These are phyloP conservation scores for Syngnathus acus DNA, from an alignment of 2,797 vertebrate genomes.

Conservation along the genomic window DNA sequence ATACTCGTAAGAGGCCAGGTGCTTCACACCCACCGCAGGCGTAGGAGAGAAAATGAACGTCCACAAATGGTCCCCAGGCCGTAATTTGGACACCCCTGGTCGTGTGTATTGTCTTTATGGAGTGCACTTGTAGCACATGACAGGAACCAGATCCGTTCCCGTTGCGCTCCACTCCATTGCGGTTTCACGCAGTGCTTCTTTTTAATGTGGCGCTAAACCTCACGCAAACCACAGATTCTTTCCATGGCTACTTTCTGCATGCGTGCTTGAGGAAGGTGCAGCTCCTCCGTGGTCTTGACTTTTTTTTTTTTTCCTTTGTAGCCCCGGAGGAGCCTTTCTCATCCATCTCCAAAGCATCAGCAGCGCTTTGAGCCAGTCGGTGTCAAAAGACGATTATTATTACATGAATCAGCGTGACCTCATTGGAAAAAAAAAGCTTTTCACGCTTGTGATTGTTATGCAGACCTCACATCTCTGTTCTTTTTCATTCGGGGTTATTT, in stretches of 20 bases:
- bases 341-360: not conserved
- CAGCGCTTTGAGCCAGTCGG: not conserved
- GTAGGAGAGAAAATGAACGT: too few relatives aligned
- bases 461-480: not conserved
- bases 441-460: not conserved
- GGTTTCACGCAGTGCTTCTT: not conserved
- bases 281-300: not conserved
- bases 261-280: constrained; percentile 2
- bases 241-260: not conserved
- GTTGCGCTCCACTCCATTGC: not conserved
- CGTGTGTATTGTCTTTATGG: not conserved
- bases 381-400: constrained; percentile 7
- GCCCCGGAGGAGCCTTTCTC: not conserved
- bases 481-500: not conserved
- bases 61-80: too few relatives aligned
- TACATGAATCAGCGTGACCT: constrained; percentile 7
- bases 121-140: not conserved
- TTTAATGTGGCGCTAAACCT: constrained; percentile 3
- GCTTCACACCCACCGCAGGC: too few relatives aligned
- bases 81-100: too few relatives aligned
- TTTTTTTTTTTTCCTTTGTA: not conserved
- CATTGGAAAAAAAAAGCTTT: not conserved
- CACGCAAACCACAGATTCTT: constrained; percentile 1
- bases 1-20: too few relatives aligned
- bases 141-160: not conserved